Conservation (phyloP, 23 tunicate genomes). For the Phallusia fumigata region DNA sequence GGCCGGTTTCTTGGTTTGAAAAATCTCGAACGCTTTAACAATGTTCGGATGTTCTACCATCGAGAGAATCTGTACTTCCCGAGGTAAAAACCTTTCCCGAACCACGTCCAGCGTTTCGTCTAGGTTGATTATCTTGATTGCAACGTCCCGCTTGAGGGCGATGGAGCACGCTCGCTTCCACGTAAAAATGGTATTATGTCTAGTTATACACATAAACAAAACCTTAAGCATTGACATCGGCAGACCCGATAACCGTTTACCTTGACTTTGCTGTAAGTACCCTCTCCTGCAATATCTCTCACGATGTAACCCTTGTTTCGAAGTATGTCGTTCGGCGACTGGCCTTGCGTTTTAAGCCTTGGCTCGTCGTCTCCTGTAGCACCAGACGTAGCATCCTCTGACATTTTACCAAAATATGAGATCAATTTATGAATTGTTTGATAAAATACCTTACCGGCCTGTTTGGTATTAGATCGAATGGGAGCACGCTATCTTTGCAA, state of each 20-base stretch:
- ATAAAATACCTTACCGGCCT: no score
- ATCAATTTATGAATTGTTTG: no score
- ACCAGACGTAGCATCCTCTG: no score
- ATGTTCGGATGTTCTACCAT: slow-evolving; percentile 63
- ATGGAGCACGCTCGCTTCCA: slow-evolving; percentile 62
- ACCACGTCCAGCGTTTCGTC: slow-evolving; percentile 70
- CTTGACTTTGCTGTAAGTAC: slow-evolving; percentile 96
- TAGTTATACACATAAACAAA: no score
- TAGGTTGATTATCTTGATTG: slow-evolving; percentile 79
- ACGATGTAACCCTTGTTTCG: slow-evolving; percentile 38
- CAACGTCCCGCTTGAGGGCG: slow-evolving; percentile 59
- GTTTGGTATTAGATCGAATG: no score
- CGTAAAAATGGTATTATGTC: no score
- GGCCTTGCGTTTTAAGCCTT: not conserved
- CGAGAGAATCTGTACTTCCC: slow-evolving; percentile 80
- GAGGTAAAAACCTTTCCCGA: slow-evolving; percentile 76
- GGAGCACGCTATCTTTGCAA: no score
- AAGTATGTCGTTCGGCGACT: slow-evolving; percentile 19
- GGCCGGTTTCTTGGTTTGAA: slow-evolving; percentile 56
- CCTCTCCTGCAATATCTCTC: slow-evolving; percentile 57
- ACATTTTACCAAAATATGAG: no score
- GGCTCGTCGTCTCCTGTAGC: not conserved
- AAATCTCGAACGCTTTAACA: slow-evolving; percentile 75
- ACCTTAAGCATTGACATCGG: no score
- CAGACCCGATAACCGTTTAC: slow-evolving; percentile 8